A percentile compares a stretch with the other conserved stretches of the same genome.
phyloP scores from a whole-genome alignment of 2,888 invertebrate species.

The Trisateles emortualis region DNA sequence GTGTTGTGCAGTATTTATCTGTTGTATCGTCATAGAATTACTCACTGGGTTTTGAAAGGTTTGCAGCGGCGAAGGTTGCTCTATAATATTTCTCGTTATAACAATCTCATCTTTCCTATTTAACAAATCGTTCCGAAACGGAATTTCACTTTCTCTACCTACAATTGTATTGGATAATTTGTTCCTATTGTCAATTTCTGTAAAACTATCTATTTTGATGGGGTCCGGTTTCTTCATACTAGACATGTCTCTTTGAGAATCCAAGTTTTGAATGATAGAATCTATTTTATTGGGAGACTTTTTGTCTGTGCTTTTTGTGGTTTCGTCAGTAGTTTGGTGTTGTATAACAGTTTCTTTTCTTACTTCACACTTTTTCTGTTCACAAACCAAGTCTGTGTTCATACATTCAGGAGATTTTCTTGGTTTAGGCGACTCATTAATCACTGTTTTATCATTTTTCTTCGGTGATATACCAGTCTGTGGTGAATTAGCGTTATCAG shows the following conservation, averaged over 20 bases:
- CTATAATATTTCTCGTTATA: constrained; percentile 74
- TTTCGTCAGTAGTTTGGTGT: constrained; percentile 74
- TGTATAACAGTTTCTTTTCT: constrained; percentile 83
- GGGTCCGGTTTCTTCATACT: constrained; percentile 70
- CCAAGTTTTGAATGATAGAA: constrained; percentile 72
- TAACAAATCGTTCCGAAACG: constrained; percentile 71
- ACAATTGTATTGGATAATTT: constrained; percentile 62
- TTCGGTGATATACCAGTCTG: constrained; percentile 65
- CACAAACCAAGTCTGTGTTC: constrained; percentile 52
- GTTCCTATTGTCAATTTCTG: constrained; percentile 68
- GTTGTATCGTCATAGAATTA: constrained; percentile 80
- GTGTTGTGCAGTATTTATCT: constrained; percentile 73
- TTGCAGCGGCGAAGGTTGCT: constrained; percentile 70
- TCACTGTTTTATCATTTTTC: constrained; percentile 68
- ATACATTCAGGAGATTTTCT: constrained; percentile 69
- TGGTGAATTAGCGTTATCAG: constrained; percentile 68
- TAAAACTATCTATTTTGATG: constrained; percentile 70
- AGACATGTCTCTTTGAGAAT: constrained; percentile 69
- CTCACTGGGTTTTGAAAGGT: constrained; percentile 71
- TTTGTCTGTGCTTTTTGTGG: constrained; percentile 67
- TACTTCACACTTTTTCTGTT: constrained; percentile 72
- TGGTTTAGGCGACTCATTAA: constrained; percentile 70
- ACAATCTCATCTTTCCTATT: constrained; percentile 78
- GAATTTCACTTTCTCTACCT: constrained; percentile 71
- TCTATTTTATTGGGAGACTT: constrained; percentile 79